Evolutionary conservation across 1,140 invertebrate genomes (phyloP).

Genomic region (Ericerus pela): DNA sequence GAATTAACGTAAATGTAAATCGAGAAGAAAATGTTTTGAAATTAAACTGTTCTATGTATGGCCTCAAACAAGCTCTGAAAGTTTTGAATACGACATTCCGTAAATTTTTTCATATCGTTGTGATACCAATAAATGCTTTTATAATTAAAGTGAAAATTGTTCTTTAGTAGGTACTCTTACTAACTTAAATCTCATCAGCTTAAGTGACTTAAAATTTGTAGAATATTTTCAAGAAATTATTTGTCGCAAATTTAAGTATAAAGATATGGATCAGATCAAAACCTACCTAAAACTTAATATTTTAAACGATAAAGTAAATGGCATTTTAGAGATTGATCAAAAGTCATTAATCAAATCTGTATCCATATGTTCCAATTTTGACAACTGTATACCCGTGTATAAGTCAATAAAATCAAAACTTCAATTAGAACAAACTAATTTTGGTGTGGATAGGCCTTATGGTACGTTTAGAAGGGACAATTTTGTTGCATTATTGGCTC

Average conservation of each 20-base stretch:
- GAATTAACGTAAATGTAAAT: not conserved
- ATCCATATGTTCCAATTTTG: not conserved
- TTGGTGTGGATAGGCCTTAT: no score
- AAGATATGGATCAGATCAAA: not conserved
- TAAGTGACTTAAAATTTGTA: not conserved
- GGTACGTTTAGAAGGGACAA: no score
- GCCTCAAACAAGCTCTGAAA: not conserved
- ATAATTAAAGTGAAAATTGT: not conserved
- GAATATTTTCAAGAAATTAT: not conserved
- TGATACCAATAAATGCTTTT: not conserved
- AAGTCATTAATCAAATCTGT: not conserved
- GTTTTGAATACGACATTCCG: not conserved
- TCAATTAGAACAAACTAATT: not conserved
- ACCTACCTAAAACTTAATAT: not conserved
- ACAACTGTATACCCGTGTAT: not conserved
- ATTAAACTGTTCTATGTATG: no score
- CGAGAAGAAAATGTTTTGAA: constrained; percentile 4
- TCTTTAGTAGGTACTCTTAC: not conserved
- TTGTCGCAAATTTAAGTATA: not conserved
- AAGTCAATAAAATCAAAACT: not conserved
- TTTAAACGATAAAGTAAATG: not conserved
- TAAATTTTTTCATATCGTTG: not conserved
- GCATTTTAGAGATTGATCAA: not conserved
- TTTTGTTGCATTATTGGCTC: no score
- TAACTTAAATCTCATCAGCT: not conserved